Evolutionary conservation across 2,888 invertebrate species (phyloP), one percentile per base, ranked within the genome.

Genomic region (Lymantria dispar): DNA sequence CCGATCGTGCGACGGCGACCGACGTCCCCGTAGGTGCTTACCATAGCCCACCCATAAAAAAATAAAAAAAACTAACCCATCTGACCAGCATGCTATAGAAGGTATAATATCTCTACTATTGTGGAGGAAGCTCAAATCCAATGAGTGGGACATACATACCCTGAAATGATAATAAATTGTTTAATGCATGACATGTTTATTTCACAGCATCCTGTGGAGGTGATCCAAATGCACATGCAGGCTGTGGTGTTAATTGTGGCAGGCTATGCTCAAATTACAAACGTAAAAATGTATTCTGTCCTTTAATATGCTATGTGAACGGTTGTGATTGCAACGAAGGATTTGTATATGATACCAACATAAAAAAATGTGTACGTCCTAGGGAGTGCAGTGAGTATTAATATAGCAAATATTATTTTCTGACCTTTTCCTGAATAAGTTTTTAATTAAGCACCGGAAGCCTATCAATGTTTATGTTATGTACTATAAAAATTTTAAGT

Each of bases 301-400:
- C 41, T 0, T 13, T 43, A 0, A 10, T 50, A 5, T 42, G 47
- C 31, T 14, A 11, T 41, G 56, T 45, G 46, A 56, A 62, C 36
- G 54, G 45, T 15, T 70, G 70, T 38, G 45, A 64, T 14, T 70
- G 70, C 41, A 51, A 47, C 39, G n/a, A 59, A 3, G 60, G 48
- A 8, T 64, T 48, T 33, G 61, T 68, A 12, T 54, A 38, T 2
- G 60, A 63, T 22, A 38, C 40, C 8, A 60, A 60, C 42, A 2
- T 46, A 0, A 8, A n/a, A 0, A 51, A 50, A 48, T 60, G 60
- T 30, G 60, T 61, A 1, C 45, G 0, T 5, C 61, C 61, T 14
- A 7, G 51, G 45, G 31, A 60, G 14, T 60, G 60, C 33, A 56
- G 60, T 60, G 49, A 43, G 58, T 58, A 39, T 38, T 12, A 8